Evolutionary conservation across 2,888 invertebrate species (phyloP).

Genomic region (Nemurella pictetii): DNA sequence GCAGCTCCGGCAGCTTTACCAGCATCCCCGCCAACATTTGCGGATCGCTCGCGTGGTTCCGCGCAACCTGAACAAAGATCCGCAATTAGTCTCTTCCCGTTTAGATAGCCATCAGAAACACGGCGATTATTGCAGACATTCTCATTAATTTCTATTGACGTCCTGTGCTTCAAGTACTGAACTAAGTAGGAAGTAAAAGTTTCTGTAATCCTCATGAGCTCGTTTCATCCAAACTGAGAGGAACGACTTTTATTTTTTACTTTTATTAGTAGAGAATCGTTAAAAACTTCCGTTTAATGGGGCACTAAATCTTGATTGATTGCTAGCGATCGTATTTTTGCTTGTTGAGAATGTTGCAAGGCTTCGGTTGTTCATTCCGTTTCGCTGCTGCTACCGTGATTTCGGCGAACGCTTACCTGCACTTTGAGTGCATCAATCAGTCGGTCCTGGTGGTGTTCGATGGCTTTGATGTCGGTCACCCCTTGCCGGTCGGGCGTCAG

Average conservation of each 20-base stretch:
- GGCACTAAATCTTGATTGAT: background rate
- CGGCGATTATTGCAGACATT: background rate
- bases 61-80: slow-evolving; percentile 53
- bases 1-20: slow-evolving; percentile 71
- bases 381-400: background rate
- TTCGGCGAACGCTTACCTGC: slow-evolving; percentile 60
- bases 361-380: no score
- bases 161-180: background rate
- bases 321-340: background rate
- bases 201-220: background rate
- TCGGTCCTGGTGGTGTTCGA: slow-evolving; percentile 78
- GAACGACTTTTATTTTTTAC: no score
- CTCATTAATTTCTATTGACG: background rate
- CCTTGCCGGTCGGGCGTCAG: slow-evolving; percentile 79
- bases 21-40: slow-evolving; percentile 61
- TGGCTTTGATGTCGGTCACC: slow-evolving; percentile 76
- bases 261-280: background rate
- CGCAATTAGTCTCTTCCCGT: background rate
- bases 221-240: background rate
- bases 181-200: background rate
- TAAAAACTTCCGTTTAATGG: background rate
- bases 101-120: background rate
- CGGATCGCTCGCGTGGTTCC: slow-evolving; percentile 64
- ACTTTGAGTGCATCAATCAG: slow-evolving; percentile 85
- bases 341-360: no score